Conservation (phyloP, 2,888 invertebrate genomes). For the Sturmia bella region DNA sequence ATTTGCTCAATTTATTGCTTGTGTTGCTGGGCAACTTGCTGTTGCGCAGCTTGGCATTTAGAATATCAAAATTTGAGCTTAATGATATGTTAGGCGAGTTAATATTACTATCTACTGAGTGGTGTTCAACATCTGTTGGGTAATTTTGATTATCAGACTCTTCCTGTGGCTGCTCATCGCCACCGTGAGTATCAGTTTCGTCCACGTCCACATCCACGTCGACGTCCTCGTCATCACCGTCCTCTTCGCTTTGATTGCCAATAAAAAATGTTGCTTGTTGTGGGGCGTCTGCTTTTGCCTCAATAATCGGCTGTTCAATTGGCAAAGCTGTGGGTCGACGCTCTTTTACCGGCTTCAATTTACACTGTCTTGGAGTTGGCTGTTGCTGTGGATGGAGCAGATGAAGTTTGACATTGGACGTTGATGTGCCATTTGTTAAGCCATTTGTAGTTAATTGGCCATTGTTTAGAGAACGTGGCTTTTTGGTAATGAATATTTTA, state of each 20-base stretch:
- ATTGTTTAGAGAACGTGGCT: constrained; percentile 55
- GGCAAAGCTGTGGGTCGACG: constrained; percentile 78
- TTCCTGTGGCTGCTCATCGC: neutral
- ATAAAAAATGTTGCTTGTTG: constrained; percentile 76
- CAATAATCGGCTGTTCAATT: constrained; percentile 73
- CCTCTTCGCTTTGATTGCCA: constrained; percentile 72
- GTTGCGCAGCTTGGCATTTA: constrained; percentile 47
- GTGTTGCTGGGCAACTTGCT: constrained; percentile 56
- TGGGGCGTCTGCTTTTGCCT: constrained; percentile 5
- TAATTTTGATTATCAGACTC: constrained; percentile 19
- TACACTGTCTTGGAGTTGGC: constrained; percentile 73
- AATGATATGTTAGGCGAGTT: constrained; percentile 44
- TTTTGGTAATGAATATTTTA: constrained; percentile 73
- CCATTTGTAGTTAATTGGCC: constrained; percentile 57
- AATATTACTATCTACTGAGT: constrained; percentile 22
- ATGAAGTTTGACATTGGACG: constrained; percentile 60
- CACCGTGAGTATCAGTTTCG: constrained; percentile 64
- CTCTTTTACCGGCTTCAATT: constrained; percentile 78
- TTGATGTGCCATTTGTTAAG: constrained; percentile 53
- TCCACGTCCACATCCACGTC: no score
- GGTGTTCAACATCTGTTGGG: constrained; percentile 24
- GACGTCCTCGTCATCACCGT: no score
- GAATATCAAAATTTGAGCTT: constrained; percentile 41
- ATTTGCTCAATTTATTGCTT: constrained; percentile 61
- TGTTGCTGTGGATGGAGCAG: constrained; percentile 73